These are phyloP conservation scores for Anoplius nigerrimus DNA, from an alignment of 2,888 invertebrate genomes.

Conservation along the genomic window DNA sequence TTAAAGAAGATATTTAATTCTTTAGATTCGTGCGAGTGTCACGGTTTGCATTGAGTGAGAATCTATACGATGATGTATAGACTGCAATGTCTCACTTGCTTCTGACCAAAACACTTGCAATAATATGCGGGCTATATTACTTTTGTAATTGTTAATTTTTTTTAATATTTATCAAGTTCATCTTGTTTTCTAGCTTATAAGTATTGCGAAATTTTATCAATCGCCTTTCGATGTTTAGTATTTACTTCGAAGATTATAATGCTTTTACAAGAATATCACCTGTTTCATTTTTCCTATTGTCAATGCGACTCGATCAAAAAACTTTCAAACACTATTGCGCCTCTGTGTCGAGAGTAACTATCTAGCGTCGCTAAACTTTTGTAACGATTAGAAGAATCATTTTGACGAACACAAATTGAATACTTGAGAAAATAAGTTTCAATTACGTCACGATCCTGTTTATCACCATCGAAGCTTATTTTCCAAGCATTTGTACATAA, in stretches of 20 bases:
- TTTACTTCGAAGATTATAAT: constrained; percentile 35
- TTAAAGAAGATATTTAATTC: constrained; percentile 46
- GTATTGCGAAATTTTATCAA: constrained; percentile 44
- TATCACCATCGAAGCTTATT: constrained; percentile 20
- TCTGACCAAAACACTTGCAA: constrained; percentile 39
- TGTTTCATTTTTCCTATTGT: constrained; percentile 47
- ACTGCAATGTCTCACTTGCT: constrained; percentile 35
- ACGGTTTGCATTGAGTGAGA: constrained; percentile 45
- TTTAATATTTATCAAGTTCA: constrained; percentile 61
- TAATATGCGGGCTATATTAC: constrained; percentile 51
- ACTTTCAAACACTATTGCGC: constrained; percentile 30
- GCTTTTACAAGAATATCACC: constrained; percentile 45
- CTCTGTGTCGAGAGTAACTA: constrained; percentile 25
- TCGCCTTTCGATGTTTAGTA: constrained; percentile 35
- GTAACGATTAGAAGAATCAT: constrained; percentile 8
- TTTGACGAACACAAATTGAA: constrained; percentile 17
- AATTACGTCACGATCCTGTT: constrained; percentile 16
- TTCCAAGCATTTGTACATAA: constrained; percentile 30
- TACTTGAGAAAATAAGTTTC: constrained; percentile 19
- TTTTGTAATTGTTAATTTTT: constrained; percentile 62
- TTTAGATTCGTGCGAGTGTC: constrained; percentile 45
- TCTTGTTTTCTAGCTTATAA: constrained; percentile 59
- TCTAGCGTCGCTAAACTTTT: constrained; percentile 3
- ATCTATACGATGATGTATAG: constrained; percentile 22
- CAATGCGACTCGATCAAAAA: constrained; percentile 56